Evolutionary conservation across 2,113 vertebrate genomes (phyloP), one percentile per base, ranked within the genome.

Genomic region (Rhynchomys soricoides): DNA sequence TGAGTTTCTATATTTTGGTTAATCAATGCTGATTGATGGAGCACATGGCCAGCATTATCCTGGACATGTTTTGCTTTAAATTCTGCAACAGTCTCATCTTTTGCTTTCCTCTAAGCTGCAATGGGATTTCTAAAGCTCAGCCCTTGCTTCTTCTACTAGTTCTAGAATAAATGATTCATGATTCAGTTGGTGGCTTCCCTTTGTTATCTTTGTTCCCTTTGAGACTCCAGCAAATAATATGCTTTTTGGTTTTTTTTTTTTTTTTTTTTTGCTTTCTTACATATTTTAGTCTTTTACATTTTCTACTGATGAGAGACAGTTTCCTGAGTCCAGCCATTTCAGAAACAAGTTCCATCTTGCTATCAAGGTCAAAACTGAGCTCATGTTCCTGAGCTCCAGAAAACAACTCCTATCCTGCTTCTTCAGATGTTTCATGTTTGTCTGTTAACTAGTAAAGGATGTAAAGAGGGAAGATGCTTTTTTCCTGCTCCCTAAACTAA

Each of bases 81-180:
- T 64, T 91, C 19, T 15, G 13, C n/a, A 34, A 66, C 1, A 48
- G 12, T 5, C 7, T 94, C 4, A 50, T 10, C 26, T 89, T 68
- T 89, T 7, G 11, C 74, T 94, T 90, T 16, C 75, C 50, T 88
- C 5, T 82, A 13, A 66, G 7, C 10, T 87, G 40, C 55, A 40
- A 22, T 29, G 9, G 21, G 57, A 86, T 85, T 62, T 90, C 75
- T 90, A 43, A 85, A 66, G 34, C n/a, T 57, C 43, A 81, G 4
- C 5, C 21, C 31, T n/a, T 5, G n/a, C 17, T 3, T 57, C 57
- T 89, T 86, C 43, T 11, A 45, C 24, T 77, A 59, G 37, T 91
- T 95, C 21, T 78, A 78, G 68, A 78, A 82, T 93, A 86, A 90
- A 82, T 9, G 81, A n/a, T n/a, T n/a, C 37, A 21, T 52, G 75